Evolutionary conservation across 2,888 invertebrate genomes (phyloP), one percentile per base, ranked within the genome.

Genomic region (Orthosia gracilis): DNA sequence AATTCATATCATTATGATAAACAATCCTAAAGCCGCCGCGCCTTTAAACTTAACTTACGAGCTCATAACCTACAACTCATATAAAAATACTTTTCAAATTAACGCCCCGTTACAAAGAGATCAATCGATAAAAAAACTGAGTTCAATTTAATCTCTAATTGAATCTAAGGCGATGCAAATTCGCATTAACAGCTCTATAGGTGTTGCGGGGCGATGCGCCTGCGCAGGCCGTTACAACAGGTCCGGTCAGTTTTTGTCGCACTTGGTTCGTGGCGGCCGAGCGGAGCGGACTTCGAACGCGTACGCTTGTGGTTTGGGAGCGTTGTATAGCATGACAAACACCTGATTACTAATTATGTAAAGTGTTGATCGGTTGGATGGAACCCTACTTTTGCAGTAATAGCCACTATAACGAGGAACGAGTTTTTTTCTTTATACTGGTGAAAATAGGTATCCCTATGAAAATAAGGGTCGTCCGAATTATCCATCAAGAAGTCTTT

Each of bases 161-260:
- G 81, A 86, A 80, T 83, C 87, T 86, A 80, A 80, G 78, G 68
- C 64, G 78, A 74, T 81, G 83, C 67, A 84, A 79, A 84, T 82
- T 83, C 80, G 80, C 68, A 85, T 74, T 76, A 72, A 76, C 86
- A 89, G 76, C 92, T 91, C 92, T 88, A 80, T 88, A 79, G 52
- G 77, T 26, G 89, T 85, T 59, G 86, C 88, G 84, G 90, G 89
- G 85, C 91, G 90, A 89, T 91, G 92, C 92, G 91, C 90, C 79
- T 67, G 88, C 90, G 90, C 89, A 79, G 89, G 90, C 94, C 93
- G 94, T 94, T 94, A 93, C 91, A 92, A 92, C 93, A 89, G 89
- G 94, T 91, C 91, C 85, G 91, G 92, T 75, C 83, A 92, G 92
- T 95, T 95, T 95, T 95, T 95, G 92, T 92, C 85, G 84, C 85